Percentiles rank a stretch among this genome's conserved stretches.
Conservation (phyloP, 2,888 invertebrate genomes). For the Petrolisthes cinctipes region DNA sequence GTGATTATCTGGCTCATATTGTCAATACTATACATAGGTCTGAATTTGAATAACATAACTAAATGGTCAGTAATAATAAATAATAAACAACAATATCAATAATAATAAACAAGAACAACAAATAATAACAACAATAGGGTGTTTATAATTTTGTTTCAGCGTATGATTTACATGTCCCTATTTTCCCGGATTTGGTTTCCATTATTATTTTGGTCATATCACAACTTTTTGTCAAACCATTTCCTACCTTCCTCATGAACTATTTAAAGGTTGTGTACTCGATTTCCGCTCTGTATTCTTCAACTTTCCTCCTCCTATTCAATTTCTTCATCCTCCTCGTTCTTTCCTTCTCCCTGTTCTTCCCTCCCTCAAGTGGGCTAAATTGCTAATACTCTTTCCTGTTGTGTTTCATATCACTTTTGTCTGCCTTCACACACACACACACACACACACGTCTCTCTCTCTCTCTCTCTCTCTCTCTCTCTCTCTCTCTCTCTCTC, state of each 20-base stretch:
- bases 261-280: no score
- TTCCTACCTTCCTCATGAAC: background rate
- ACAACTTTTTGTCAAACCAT: background rate
- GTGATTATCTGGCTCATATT: no score
- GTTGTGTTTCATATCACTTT: background rate
- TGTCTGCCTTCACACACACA: background rate
- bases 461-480: constrained; percentile 18
- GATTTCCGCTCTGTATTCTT: background rate
- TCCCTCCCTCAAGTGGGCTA: background rate
- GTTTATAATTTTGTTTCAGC: background rate
- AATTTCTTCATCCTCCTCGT: background rate
- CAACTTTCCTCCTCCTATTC: background rate
- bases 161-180: background rate
- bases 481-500: constrained; percentile 1
- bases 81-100: background rate
- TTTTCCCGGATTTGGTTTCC: no score
- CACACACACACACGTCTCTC: background rate
- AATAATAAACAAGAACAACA: background rate
- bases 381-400: background rate
- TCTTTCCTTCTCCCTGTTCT: background rate
- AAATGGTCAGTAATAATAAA: background rate
- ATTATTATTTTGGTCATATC: background rate
- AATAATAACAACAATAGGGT: no score
- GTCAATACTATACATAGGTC: no score
- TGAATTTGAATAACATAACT: no score